Conservation (phyloP, 1,140 invertebrate genomes). For the Drosophila sturtevanti region DNA sequence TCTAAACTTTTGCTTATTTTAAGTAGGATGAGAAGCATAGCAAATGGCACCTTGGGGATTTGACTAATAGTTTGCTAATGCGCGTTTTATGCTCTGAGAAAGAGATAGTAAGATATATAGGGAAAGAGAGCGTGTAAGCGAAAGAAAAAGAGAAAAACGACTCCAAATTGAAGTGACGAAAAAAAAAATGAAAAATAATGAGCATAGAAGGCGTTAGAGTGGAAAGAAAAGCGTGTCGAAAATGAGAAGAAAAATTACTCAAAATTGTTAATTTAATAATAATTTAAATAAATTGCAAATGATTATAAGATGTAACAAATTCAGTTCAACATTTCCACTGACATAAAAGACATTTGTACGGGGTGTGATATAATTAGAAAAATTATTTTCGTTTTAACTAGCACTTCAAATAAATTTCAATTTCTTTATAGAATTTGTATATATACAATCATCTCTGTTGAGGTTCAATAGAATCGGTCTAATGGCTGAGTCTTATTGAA, state of each 20-base stretch:
- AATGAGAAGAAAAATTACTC: not conserved
- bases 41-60: constrained; percentile 55
- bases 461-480: too few species aligned
- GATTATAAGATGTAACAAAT: not conserved
- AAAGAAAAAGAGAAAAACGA: constrained; percentile 23
- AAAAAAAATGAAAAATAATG: constrained; percentile 6
- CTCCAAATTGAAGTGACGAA: constrained; percentile 19
- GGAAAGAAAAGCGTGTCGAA: constrained; percentile 15
- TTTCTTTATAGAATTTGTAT: too few species aligned
- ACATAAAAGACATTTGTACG: too few species aligned
- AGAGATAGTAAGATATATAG: constrained; percentile 1
- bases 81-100: constrained; percentile 52
- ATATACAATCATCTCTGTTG: too few species aligned
- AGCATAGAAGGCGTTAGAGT: constrained; percentile 3
- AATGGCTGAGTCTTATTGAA: too few species aligned
- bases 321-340: not conserved
- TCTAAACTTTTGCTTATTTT: constrained; percentile 1
- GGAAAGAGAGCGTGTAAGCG: not conserved
- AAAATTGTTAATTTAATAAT: not conserved
- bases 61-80: constrained; percentile 64
- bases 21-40: not conserved
- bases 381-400: too few species aligned
- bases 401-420: too few species aligned
- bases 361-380: too few species aligned
- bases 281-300: not conserved